These are phyloP conservation scores for Rhynchotus rufescens DNA, from an alignment of 2,797 vertebrate species.

Conservation along the genomic window DNA sequence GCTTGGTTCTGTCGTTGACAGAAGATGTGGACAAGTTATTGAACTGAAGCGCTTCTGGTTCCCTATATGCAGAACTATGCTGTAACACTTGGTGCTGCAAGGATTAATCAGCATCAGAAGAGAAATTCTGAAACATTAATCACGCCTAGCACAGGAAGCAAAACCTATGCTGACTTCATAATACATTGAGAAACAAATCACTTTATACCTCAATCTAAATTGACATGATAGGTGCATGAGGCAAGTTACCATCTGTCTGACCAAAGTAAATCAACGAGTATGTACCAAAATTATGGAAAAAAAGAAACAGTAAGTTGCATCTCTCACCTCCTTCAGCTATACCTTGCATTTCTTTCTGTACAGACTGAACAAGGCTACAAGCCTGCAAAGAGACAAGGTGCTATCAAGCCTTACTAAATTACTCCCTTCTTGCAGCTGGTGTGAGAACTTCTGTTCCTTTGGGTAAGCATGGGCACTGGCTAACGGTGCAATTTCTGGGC, in stretches of 20 bases:
- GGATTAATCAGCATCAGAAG: background rate
- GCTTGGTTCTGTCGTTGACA: background rate
- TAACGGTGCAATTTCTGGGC: background rate
- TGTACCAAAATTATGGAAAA: background rate
- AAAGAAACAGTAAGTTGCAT: background rate
- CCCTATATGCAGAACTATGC: background rate
- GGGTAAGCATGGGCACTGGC: background rate
- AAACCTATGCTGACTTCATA: background rate
- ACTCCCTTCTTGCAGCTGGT: background rate
- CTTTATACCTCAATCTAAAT: background rate
- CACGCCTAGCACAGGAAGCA: background rate
- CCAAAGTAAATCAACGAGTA: rapidly evolving
- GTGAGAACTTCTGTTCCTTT: background rate
- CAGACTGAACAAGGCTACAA: background rate
- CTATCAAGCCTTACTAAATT: background rate
- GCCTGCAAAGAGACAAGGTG: background rate
- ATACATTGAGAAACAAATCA: background rate
- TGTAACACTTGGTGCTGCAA: background rate
- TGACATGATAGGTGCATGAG: background rate
- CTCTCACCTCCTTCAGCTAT: background rate
- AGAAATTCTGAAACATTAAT: background rate
- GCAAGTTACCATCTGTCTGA: background rate
- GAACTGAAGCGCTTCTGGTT: background rate
- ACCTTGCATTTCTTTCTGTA: background rate
- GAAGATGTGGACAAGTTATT: background rate